phyloP scores from a whole-genome alignment of 2,113 vertebrate species.

The Suricata suricatta region DNA sequence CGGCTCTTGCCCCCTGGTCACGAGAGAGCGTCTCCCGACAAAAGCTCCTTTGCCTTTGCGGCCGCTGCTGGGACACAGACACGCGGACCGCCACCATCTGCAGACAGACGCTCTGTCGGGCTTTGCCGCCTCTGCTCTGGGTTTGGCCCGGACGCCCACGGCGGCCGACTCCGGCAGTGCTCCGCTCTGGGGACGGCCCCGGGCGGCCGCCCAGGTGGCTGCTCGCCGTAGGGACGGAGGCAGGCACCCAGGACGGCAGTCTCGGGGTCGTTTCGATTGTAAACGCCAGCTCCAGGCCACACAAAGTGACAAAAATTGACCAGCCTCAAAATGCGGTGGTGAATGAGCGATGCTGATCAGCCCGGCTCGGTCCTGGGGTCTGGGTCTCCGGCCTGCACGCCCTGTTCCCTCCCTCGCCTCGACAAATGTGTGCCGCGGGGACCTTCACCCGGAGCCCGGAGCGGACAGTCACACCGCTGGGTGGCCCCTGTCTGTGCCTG shows the following conservation, averaged over 20 bases:
- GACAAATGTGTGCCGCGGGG: rapidly evolving
- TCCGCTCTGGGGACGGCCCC: rapidly evolving
- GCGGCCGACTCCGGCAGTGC: neutral
- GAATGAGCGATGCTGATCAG: neutral
- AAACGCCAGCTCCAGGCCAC: neutral
- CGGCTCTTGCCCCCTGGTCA: neutral
- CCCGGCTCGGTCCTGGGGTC: neutral
- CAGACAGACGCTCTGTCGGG: neutral
- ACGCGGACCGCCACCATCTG: rapidly evolving
- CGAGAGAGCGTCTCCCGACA: neutral
- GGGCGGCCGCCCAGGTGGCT: neutral
- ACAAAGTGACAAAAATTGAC: neutral
- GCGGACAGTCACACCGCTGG: neutral
- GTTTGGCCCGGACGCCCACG: neutral
- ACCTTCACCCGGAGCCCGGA: neutral
- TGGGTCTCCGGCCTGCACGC: rapidly evolving
- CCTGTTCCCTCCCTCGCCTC: neutral
- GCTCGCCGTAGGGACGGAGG: neutral
- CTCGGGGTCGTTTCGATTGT: neutral
- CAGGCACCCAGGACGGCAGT: neutral
- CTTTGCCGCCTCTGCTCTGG: neutral
- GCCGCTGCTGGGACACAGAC: neutral
- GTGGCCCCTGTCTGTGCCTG: neutral
- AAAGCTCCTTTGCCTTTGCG: neutral
- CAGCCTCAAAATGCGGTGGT: neutral